Base-by-base conservation (phyloP, 2,888 invertebrate species). In the Hirtodrosophila cameraria region DNA sequence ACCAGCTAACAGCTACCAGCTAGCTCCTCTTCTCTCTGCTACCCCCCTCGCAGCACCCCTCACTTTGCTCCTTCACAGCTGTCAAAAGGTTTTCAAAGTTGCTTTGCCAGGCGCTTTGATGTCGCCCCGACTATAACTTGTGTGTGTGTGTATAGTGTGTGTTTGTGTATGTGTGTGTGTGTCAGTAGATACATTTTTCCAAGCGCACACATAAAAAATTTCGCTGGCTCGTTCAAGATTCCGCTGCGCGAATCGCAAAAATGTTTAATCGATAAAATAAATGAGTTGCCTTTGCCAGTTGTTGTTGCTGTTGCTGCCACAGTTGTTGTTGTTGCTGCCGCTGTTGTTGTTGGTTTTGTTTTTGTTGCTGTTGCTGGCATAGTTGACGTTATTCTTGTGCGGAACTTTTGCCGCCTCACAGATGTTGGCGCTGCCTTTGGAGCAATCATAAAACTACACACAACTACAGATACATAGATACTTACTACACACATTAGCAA, bases 211-310 rank as follows among this genome's bases (percentile, higher is more conserved):
- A 64, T 60, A 74, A 55, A 60, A 73, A 69, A 80, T 83, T 65
- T 76, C 55, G 54, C 64, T 55, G 58, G 60, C 59, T 74, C 54
- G 59, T 63, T 79, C 72, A 69, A 83, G 82, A 83, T 83, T 83
- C 84, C 82, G 84, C 84, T 83, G 75, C 84, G 86, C 84, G 82
- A 83, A 83, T 86, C 82, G 84, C 82, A 83, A 83, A 82, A 88
- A 89, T 88, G 88, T 88, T 88, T 88, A 88, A 88, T 88, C 88
- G 88, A 89, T 88, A 88, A 88, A 88, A 88, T 87, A 88, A 87
- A 86, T 85, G 84, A 88, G 88, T 84, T 86, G 85, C 83, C 54
- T 74, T 75, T 73, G 80, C 71, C 42, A 59, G 45, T 45, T 75
- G 45, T 53, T 62, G 55, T 53, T 64, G 54, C 52, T 50, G 57